phyloP scores from a whole-genome alignment of 2,113 vertebrate species.

The Sander lucioperca region DNA sequence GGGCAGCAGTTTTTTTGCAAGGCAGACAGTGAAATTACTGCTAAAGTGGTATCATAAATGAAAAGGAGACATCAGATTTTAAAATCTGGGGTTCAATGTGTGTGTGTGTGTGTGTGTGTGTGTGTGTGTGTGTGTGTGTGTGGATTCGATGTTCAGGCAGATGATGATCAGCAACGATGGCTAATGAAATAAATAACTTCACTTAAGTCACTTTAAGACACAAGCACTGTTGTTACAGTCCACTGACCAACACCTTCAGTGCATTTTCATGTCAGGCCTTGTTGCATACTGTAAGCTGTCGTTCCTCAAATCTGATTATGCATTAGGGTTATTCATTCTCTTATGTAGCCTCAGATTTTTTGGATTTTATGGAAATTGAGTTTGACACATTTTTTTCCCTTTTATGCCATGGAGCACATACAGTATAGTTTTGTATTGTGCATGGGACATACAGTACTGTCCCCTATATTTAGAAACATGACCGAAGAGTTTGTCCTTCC shows the following conservation, averaged over 20 bases:
- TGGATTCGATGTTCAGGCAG: not conserved
- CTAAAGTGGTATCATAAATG: not conserved
- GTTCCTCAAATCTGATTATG: conserved; percentile 45
- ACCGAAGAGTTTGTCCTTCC: not conserved
- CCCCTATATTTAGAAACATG: conserved; percentile 19
- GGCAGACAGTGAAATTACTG: conserved; percentile 5
- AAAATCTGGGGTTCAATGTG: not conserved
- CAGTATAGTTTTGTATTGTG: conserved; percentile 36
- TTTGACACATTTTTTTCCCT: not conserved
- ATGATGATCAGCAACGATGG: conserved; percentile 1
- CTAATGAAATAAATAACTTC: conserved; percentile 6
- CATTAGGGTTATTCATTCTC: conserved; percentile 27
- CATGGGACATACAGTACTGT: conserved; percentile 18
- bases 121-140: not conserved
- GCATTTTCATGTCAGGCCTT: conserved; percentile 22
- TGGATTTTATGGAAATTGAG: conserved; percentile 4
- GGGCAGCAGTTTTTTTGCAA: not conserved
- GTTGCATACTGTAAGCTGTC: not conserved
- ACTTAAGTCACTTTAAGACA: not conserved
- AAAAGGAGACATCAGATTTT: conserved; percentile 21
- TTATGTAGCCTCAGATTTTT: conserved; percentile 33
- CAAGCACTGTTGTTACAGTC: conserved; percentile 12
- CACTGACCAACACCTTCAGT: conserved; percentile 27
- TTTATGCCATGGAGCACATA: not conserved
- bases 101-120: too few species aligned